Percentiles rank a stretch among this genome's conserved stretches.
Conservation (phyloP, 2,888 invertebrate species). For the Philonicus albiceps region DNA sequence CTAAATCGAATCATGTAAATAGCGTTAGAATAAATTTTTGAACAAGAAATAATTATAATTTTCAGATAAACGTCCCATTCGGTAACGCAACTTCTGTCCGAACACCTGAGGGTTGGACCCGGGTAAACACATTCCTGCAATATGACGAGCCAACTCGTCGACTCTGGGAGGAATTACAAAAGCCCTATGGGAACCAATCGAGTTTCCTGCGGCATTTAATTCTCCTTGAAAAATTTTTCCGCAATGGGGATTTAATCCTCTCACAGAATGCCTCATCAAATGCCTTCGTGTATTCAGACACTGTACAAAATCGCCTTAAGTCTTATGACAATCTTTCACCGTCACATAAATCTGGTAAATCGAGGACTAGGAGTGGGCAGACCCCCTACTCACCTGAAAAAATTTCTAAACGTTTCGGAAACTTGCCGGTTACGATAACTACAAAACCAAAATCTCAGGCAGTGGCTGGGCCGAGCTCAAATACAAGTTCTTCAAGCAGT, state of each 20-base stretch:
- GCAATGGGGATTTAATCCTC: conserved; percentile 79
- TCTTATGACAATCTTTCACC: conserved; percentile 70
- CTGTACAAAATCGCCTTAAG: conserved; percentile 78
- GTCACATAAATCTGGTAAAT: conserved; percentile 53
- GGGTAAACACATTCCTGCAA: conserved; percentile 79
- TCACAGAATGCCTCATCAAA: conserved; percentile 77
- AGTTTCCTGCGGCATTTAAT: conserved; percentile 84
- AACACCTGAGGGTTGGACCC: conserved; percentile 86
- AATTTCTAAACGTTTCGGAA: conserved; percentile 19
- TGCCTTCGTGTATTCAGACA: conserved; percentile 80
- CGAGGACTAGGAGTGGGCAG: not conserved
- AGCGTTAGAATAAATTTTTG: not conserved
- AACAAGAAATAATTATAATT: not conserved
- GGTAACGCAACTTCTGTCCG: conserved; percentile 65
- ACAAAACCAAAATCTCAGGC: conserved; percentile 55
- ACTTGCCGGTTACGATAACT: conserved; percentile 59
- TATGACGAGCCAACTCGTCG: conserved; percentile 83
- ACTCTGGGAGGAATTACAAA: conserved; percentile 82
- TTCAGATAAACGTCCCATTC: conserved; percentile 69
- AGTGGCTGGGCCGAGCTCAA: conserved; percentile 39
- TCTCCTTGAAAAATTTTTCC: conserved; percentile 82
- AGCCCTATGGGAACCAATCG: conserved; percentile 87
- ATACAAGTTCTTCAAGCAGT: conserved; percentile 31
- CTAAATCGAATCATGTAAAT: too few species aligned
- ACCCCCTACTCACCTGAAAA: not conserved